phyloP scores from a whole-genome alignment of 2,888 invertebrate species.

The Dioctria linearis region DNA sequence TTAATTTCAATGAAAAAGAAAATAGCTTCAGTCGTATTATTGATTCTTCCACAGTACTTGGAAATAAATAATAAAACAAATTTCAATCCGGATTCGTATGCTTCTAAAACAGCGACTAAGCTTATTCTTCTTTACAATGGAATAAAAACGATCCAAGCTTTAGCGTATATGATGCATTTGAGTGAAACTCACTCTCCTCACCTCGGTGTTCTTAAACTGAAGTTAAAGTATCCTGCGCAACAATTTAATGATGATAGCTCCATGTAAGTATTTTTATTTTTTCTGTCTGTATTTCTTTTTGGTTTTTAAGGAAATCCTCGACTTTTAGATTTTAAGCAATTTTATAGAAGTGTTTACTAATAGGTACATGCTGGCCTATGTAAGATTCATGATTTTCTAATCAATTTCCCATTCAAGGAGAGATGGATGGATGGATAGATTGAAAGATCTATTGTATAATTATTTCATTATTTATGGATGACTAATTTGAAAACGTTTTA shows the following conservation, averaged over 20 bases:
- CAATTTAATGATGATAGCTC: not conserved
- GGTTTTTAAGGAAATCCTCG: too few species aligned
- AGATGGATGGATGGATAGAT: too few species aligned
- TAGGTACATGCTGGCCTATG: too few species aligned
- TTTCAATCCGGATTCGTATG: not conserved
- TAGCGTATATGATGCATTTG: conserved; percentile 23
- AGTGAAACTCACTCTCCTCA: conserved; percentile 5
- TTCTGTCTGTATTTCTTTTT: too few species aligned
- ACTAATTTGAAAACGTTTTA: too few species aligned
- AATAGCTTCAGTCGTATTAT: not conserved
- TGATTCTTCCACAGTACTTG: conserved; percentile 24
- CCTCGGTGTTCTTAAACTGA: not conserved
- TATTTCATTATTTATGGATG: too few species aligned
- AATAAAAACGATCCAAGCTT: conserved; percentile 3
- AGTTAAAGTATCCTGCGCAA: conserved; percentile 4
- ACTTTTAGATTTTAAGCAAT: too few species aligned
- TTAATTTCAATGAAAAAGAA: not conserved
- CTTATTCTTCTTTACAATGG: conserved; percentile 11
- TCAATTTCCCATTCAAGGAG: too few species aligned
- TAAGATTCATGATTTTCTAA: too few species aligned
- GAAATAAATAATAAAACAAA: not conserved
- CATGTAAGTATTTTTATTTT: not conserved
- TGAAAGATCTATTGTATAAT: too few species aligned
- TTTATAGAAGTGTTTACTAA: too few species aligned
- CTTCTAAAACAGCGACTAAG: not conserved